Conservation (phyloP, 2,888 invertebrate genomes). For the Sturmia bella region DNA sequence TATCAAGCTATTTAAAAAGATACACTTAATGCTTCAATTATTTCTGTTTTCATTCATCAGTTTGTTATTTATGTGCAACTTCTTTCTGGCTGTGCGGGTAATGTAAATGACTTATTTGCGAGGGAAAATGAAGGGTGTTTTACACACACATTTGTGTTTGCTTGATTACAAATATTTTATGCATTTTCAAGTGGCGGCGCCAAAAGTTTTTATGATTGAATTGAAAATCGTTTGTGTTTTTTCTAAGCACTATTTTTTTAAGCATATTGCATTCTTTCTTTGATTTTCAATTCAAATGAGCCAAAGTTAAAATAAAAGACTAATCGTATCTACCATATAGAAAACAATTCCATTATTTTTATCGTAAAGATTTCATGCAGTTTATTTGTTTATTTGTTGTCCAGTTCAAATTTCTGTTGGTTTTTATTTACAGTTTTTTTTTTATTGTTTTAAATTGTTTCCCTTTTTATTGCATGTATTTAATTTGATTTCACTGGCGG, state of each 20-base stretch:
- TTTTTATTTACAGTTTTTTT: conserved; percentile 20
- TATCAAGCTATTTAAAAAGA: too few relatives aligned
- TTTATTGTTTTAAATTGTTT: conserved; percentile 37
- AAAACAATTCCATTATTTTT: neutral
- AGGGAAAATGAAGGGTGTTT: conserved; percentile 10
- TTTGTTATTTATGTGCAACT: conserved; percentile 36
- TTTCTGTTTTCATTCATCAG: conserved; percentile 28
- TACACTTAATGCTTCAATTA: conserved; percentile 58
- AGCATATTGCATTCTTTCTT: conserved; percentile 2
- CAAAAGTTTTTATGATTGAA: conserved; percentile 72
- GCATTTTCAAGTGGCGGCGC: conserved; percentile 72
- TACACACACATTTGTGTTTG: conserved; percentile 44
- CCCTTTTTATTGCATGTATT: conserved; percentile 54
- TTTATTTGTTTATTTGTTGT: conserved; percentile 13
- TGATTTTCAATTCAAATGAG: conserved; percentile 16
- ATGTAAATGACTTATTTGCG: neutral
- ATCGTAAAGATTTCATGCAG: conserved; percentile 5
- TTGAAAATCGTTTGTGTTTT: conserved; percentile 42
- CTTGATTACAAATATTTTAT: conserved; percentile 57
- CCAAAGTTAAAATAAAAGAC: conserved; percentile 13
- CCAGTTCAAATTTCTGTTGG: conserved; percentile 25
- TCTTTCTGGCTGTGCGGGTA: conserved; percentile 25
- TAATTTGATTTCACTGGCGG: conserved; percentile 23
- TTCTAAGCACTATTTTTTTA: neutral
- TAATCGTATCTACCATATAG: neutral